Evolutionary conservation across 2,113 vertebrate genomes (phyloP).

Genomic region (Zosterops borbonicus): DNA sequence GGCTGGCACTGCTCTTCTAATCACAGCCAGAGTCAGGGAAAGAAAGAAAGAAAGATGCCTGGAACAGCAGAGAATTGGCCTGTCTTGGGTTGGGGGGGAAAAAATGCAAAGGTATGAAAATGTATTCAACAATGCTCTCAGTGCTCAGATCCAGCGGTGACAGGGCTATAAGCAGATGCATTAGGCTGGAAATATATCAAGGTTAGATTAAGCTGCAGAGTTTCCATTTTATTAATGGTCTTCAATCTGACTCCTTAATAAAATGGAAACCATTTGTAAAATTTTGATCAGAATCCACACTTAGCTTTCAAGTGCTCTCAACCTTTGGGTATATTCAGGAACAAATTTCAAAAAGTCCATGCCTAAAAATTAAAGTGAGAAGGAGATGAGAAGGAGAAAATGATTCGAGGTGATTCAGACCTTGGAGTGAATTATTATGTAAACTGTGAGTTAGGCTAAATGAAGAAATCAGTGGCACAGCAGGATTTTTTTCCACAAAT

Average conservation of each 20-base stretch:
- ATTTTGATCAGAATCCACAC: conserved; percentile 54
- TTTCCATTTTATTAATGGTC: conserved; percentile 68
- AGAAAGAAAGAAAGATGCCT: background rate
- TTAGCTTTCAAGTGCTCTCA: conserved; percentile 43
- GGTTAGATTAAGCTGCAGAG: conserved; percentile 64
- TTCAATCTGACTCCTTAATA: conserved; percentile 64
- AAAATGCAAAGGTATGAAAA: conserved; percentile 55
- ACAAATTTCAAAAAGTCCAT: background rate
- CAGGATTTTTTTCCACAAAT: background rate
- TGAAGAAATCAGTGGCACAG: conserved; percentile 15
- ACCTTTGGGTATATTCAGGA: conserved; percentile 37
- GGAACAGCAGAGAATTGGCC: conserved; percentile 10
- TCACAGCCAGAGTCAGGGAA: background rate
- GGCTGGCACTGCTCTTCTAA: background rate
- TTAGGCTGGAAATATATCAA: conserved; percentile 64
- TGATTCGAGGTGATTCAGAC: background rate
- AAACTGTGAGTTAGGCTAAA: conserved; percentile 34
- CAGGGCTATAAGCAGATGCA: conserved; percentile 64
- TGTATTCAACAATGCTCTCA: conserved; percentile 36
- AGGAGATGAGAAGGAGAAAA: conserved; percentile 14
- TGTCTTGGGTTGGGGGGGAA: background rate
- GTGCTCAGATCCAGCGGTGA: conserved; percentile 26
- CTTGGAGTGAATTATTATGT: conserved; percentile 45
- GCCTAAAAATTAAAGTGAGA: conserved; percentile 19
- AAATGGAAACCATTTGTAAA: conserved; percentile 66